Percentiles rank a stretch among this genome's conserved stretches.
Conservation (phyloP, 2,888 invertebrate species). For the Philonicus albiceps region DNA sequence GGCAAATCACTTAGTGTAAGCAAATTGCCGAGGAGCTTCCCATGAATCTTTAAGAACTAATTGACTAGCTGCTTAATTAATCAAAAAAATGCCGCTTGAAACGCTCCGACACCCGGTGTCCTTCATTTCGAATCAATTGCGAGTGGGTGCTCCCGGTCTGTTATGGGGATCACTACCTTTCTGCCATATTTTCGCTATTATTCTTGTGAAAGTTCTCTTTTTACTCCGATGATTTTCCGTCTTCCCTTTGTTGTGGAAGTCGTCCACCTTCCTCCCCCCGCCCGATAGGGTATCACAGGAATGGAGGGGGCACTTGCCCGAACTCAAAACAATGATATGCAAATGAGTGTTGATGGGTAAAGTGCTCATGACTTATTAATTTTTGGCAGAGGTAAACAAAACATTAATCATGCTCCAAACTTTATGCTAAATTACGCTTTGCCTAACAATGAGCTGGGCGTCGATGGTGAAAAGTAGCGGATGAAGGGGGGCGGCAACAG, state of each 20-base stretch:
- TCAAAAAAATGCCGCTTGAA: conserved; percentile 2
- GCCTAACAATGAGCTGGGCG: conserved; percentile 42
- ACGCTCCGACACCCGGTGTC: conserved; percentile 1
- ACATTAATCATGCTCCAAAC: conserved; percentile 44
- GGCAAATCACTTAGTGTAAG: not conserved
- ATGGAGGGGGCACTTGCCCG: not conserved
- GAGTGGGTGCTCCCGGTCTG: not conserved
- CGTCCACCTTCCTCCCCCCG: not conserved
- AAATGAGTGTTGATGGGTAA: conserved; percentile 38
- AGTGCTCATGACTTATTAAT: conserved; percentile 46
- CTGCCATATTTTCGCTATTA: conserved; percentile 23
- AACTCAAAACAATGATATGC: conserved; percentile 35
- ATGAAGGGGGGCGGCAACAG: not conserved
- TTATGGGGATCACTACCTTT: conserved; percentile 21
- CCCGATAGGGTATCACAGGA: not conserved
- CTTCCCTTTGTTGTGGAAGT: conserved; percentile 7
- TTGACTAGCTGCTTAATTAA: conserved; percentile 31
- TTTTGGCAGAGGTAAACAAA: conserved; percentile 45
- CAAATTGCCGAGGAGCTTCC: not conserved
- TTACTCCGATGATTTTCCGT: conserved; percentile 9
- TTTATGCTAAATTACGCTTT: conserved; percentile 45
- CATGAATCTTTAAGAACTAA: conserved; percentile 35
- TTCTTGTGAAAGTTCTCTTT: conserved; percentile 14
- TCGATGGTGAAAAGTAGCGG: conserved; percentile 31
- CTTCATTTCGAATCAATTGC: conserved; percentile 17